Conservation (phyloP, 2,113 vertebrate genomes). For the Notarius quadriscutis region DNA sequence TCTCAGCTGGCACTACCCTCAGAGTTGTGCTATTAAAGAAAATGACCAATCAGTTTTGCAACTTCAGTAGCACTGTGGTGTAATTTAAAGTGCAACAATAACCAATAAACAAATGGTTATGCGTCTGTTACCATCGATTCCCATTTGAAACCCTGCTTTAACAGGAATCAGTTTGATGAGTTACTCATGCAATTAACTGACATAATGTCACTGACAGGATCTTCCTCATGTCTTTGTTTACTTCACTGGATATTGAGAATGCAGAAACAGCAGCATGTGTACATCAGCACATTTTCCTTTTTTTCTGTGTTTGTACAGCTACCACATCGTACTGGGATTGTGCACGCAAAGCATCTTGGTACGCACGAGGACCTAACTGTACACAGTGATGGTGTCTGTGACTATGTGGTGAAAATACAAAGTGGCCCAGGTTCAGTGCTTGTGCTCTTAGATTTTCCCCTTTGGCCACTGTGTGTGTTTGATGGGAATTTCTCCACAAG, state of each 20-base stretch:
- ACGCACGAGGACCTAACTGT: not conserved
- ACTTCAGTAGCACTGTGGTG: not conserved
- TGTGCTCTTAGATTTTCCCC: not conserved
- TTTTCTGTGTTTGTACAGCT: not conserved
- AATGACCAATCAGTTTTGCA: not conserved
- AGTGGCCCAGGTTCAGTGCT: constrained; percentile 4
- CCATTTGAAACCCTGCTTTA: constrained; percentile 5
- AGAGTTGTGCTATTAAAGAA: not conserved
- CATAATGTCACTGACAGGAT: not conserved
- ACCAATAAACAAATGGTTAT: constrained; percentile 7
- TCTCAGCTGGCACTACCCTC: not conserved
- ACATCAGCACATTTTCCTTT: not conserved
- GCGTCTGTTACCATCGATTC: not conserved
- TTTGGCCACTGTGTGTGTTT: not conserved
- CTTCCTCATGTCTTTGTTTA: constrained; percentile 10
- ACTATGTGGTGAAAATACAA: not conserved
- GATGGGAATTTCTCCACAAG: constrained; percentile 28
- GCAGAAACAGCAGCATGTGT: not conserved
- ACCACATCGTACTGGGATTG: not conserved
- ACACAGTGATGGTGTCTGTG: not conserved
- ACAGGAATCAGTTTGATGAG: constrained; percentile 37
- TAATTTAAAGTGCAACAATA: not conserved
- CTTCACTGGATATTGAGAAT: not conserved
- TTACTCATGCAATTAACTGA: constrained; percentile 37
- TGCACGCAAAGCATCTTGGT: not conserved